Base-by-base conservation (phyloP, 2,797 vertebrate genomes). In the Scyliorhinus canicula region DNA sequence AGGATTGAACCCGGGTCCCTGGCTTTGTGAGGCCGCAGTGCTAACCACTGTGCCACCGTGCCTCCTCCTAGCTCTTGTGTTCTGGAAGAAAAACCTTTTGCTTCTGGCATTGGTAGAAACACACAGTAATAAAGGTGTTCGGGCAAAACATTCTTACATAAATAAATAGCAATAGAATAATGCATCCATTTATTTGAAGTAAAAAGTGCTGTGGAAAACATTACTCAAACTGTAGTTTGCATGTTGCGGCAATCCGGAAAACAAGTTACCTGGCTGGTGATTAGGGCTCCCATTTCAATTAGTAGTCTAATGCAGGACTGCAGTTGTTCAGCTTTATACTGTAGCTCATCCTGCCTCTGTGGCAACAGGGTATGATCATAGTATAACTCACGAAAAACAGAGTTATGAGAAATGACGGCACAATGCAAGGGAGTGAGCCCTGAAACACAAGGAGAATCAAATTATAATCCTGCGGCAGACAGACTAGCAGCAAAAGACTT, bases 391-490 rank as follows among this genome's bases (percentile, higher is more conserved):
- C 95, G 47, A 31, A 96, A 95, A 24, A 97, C 95, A 24, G 3
- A 0, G 0, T 96, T 96, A 95, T 97, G 96, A 11, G 96, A 95
- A 95, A 97, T 95, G 0, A 97, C 96, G 24, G 96, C 96, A 0
- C 96, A 96, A 95, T 97, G 97, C 0, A 97, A 96, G 0, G 96
- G 96, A 65, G 96, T 96, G 95, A 96, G 96, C n/a, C 97, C 96
- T 95, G 65, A 63, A 94, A 94, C 93, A 94, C 93, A 94, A 69
- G 4, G 44, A 44, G 40, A 65, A 65, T 0, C n/a, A 63, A 44
- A 26, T 26, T 0, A 65, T 91, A 65, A 50, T 3, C 40, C 35
- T 24, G 3, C 28, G 88, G 55, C 88, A 91, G 60, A 44, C 60
- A 44, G 60, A 44, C n/a, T 4, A 65, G 19, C 57, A 90, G 14